These are phyloP conservation scores for Rhagophthalmus giganteus DNA, from an alignment of 2,888 invertebrate genomes.

Conservation along the genomic window DNA sequence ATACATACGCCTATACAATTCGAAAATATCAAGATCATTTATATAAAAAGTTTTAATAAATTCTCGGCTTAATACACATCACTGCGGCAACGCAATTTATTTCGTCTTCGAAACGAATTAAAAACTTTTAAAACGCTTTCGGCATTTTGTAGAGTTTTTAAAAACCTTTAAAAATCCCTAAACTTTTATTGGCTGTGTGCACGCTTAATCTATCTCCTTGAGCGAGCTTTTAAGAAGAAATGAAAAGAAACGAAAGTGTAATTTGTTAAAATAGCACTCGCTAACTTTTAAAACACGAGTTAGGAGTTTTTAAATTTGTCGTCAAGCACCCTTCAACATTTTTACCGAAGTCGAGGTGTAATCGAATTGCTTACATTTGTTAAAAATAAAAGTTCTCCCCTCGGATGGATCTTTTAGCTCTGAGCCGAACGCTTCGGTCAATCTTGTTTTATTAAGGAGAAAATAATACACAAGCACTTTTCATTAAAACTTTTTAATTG, in stretches of 20 bases:
- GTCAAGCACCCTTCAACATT: slow-evolving; percentile 43
- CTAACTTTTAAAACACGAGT: slow-evolving; percentile 57
- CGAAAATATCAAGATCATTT: too few relatives aligned
- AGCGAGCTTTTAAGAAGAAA: slow-evolving; percentile 51
- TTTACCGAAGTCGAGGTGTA: slow-evolving; percentile 44
- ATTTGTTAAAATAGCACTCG: slow-evolving; percentile 56
- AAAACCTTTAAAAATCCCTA: slow-evolving; percentile 48
- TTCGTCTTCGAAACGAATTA: slow-evolving; percentile 15
- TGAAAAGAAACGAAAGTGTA: slow-evolving; percentile 54
- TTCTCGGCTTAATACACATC: too few relatives aligned
- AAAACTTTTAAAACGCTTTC: slow-evolving; percentile 16
- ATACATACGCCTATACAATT: neutral
- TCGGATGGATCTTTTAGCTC: slow-evolving; percentile 27
- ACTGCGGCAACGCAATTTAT: too few relatives aligned
- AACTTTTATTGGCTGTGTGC: slow-evolving; percentile 44
- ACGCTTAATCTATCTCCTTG: slow-evolving; percentile 46
- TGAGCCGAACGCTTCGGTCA: slow-evolving; percentile 19
- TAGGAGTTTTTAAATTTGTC: slow-evolving; percentile 55
- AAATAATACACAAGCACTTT: slow-evolving; percentile 24
- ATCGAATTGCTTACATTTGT: slow-evolving; percentile 47
- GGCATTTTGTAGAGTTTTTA: slow-evolving; percentile 22
- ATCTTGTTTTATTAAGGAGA: slow-evolving; percentile 27
- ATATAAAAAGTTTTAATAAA: slow-evolving; percentile 1
- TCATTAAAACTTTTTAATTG: slow-evolving; percentile 28
- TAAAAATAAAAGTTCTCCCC: slow-evolving; percentile 38